Conservation (phyloP, 2,888 invertebrate genomes). For the Heliconius erato region DNA sequence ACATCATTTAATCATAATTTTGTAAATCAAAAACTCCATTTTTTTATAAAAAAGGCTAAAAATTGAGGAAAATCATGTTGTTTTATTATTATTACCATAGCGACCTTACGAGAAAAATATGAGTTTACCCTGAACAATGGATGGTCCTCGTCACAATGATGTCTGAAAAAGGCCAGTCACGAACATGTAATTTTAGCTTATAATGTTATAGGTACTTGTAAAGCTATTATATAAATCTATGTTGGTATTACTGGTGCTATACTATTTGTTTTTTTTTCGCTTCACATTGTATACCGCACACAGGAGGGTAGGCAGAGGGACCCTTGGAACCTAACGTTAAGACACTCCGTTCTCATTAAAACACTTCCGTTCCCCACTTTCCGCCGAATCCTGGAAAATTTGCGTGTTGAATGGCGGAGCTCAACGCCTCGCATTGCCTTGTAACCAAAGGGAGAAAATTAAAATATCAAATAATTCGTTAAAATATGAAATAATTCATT, state of each 20-base stretch:
- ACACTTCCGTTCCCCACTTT: background rate
- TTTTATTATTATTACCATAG: background rate
- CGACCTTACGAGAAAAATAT: conserved; percentile 15
- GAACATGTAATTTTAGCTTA: conserved; percentile 1
- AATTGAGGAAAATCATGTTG: background rate
- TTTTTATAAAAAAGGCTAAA: background rate
- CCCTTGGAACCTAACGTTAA: background rate
- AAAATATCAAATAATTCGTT: background rate
- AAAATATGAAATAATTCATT: background rate
- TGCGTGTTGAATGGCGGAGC: background rate
- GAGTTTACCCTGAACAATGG: conserved; percentile 11
- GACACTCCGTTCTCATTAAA: background rate
- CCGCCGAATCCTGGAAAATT: background rate
- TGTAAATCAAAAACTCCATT: no score
- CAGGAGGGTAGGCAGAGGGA: no score
- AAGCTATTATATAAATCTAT: background rate
- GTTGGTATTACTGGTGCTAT: no score
- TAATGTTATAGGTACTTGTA: background rate
- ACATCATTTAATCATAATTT: no score
- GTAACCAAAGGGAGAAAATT: background rate
- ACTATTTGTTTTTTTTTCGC: background rate
- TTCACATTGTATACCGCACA: background rate
- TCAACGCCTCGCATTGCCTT: background rate
- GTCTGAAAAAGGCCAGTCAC: conserved; percentile 25
- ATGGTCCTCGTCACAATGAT: background rate